Conservation (phyloP, 2,113 vertebrate species). For the Urocitellus parryii region DNA sequence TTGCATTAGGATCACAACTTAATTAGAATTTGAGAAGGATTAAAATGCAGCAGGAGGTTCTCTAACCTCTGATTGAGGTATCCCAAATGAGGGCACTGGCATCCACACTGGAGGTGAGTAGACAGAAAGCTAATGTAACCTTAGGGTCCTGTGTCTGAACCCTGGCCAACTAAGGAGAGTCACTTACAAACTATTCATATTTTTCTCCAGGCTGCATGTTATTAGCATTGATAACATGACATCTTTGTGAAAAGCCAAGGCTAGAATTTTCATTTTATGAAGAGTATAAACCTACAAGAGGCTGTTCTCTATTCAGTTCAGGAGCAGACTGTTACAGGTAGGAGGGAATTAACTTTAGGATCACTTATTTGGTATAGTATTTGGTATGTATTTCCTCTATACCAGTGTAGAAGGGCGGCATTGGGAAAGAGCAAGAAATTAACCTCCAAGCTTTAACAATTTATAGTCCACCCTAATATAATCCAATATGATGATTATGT, state of each 20-base stretch:
- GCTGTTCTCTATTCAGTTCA: background rate
- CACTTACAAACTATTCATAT: background rate
- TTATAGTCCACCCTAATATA: background rate
- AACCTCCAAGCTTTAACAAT: background rate
- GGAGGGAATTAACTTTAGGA: background rate
- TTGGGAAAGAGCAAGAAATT: background rate
- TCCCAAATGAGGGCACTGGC: background rate
- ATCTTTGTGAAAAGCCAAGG: background rate
- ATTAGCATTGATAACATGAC: conserved; percentile 53
- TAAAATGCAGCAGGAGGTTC: conserved; percentile 54
- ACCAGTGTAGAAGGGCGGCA: background rate
- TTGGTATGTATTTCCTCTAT: background rate
- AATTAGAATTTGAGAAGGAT: conserved; percentile 59
- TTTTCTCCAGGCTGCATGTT: background rate
- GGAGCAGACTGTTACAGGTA: background rate
- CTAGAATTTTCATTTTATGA: conserved; percentile 53
- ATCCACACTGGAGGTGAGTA: background rate
- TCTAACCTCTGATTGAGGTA: background rate
- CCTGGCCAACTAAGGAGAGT: background rate
- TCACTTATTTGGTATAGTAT: background rate
- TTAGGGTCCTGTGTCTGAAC: background rate
- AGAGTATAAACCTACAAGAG: conserved; percentile 12
- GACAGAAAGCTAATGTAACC: background rate
- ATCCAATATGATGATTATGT: background rate
- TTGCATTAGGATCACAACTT: conserved; percentile 43